A percentile compares a stretch with the other conserved stretches of the same genome.
These are phyloP conservation scores for Scaptomyza pallida DNA, from an alignment of 1,140 invertebrate genomes.

Conservation along the genomic window DNA sequence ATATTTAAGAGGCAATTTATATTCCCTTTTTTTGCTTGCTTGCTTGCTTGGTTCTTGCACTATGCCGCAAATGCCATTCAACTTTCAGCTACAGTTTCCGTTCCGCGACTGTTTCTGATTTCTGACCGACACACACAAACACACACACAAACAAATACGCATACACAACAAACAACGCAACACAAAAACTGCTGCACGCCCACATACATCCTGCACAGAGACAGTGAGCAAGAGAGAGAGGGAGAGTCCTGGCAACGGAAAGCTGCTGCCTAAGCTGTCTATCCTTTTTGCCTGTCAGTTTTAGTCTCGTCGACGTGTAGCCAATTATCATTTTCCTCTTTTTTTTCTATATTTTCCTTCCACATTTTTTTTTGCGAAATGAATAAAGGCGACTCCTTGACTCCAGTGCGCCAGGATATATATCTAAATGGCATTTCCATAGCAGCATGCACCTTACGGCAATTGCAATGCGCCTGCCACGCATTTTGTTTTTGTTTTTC, in stretches of 20 bases:
- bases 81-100: slow-evolving; percentile 53
- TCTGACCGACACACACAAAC: slow-evolving; percentile 27
- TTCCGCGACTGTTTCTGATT: slow-evolving; percentile 51
- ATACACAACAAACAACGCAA: slow-evolving; percentile 4
- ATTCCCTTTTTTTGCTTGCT: slow-evolving; percentile 75
- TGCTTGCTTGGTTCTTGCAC: slow-evolving; percentile 13
- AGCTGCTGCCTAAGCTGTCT: slow-evolving; percentile 30
- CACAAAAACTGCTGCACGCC: slow-evolving; percentile 36
- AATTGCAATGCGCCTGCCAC: slow-evolving; percentile 54
- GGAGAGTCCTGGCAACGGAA: slow-evolving; percentile 10
- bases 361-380: slow-evolving; percentile 51
- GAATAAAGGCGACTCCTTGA: slow-evolving; percentile 68
- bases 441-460: slow-evolving; percentile 71
- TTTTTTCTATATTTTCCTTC: slow-evolving; percentile 6
- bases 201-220: slow-evolving; percentile 5
- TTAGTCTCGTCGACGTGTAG: slow-evolving; percentile 41
- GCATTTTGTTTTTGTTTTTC: slow-evolving; percentile 1
- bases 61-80: slow-evolving; percentile 46
- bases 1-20: slow-evolving; percentile 84
- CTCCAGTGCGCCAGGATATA: slow-evolving; percentile 39
- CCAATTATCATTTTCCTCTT: slow-evolving; percentile 72
- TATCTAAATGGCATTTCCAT: slow-evolving; percentile 76
- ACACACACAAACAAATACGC: background rate
- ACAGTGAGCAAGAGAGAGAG: too few relatives aligned
- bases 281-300: slow-evolving; percentile 56